Conservation (phyloP, 2,888 invertebrate species). For the Chirona hameri region DNA sequence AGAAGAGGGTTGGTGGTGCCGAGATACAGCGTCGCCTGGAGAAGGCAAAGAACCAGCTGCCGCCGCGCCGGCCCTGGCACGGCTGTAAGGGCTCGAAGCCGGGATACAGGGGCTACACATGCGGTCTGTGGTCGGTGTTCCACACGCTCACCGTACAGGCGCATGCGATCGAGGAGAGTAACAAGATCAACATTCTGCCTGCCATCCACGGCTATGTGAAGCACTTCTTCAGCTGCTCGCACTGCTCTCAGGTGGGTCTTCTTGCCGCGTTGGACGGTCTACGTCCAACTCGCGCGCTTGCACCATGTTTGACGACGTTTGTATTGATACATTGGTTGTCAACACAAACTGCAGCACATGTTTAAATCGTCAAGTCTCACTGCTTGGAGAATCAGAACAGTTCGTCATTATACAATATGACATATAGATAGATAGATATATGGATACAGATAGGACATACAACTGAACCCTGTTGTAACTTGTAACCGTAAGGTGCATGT, state of each 20-base stretch:
- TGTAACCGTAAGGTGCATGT: too few relatives aligned
- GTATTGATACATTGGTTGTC: too few relatives aligned
- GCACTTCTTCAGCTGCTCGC: conserved; percentile 88
- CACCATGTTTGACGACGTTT: too few relatives aligned
- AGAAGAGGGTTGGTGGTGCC: conserved; percentile 45
- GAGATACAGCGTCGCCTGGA: conserved; percentile 44
- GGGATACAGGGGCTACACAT: conserved; percentile 70
- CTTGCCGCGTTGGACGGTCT: too few relatives aligned
- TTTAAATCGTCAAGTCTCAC: too few relatives aligned
- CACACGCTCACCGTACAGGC: conserved; percentile 85
- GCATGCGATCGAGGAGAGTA: conserved; percentile 49
- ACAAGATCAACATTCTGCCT: conserved; percentile 59
- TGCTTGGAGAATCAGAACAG: too few relatives aligned
- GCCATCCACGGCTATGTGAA: conserved; percentile 85
- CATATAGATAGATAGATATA: too few relatives aligned
- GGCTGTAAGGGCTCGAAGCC: conserved; percentile 77
- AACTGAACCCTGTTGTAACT: too few relatives aligned
- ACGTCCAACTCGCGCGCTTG: too few relatives aligned
- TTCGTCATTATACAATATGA: too few relatives aligned
- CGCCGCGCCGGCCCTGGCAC: conserved; percentile 56
- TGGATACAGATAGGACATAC: too few relatives aligned
- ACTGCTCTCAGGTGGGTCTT: conserved; percentile 60
- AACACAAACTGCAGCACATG: too few relatives aligned
- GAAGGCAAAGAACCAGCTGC: conserved; percentile 30
- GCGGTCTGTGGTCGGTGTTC: conserved; percentile 86